Conservation (phyloP, 2,113 vertebrate species). For the Paramormyrops kingsleyae region DNA sequence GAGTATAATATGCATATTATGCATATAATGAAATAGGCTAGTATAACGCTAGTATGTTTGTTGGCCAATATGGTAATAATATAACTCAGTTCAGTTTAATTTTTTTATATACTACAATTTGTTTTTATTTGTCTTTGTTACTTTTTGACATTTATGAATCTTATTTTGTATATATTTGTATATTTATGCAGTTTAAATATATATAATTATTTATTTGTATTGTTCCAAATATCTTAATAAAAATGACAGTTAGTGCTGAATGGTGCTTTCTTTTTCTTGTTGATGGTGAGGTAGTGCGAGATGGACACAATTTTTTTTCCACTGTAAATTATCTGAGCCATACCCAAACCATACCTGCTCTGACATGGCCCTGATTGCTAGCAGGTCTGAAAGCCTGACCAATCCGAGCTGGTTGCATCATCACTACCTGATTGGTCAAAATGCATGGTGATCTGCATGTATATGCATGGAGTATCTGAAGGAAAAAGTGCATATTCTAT, state of each 20-base stretch:
- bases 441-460: not conserved
- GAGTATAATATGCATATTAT: not conserved
- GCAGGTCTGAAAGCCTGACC: not conserved
- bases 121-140: not conserved
- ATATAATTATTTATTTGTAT: not conserved
- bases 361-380: not conserved
- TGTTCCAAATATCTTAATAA: not conserved
- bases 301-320: not conserved
- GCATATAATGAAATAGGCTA: not conserved
- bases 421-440: not conserved
- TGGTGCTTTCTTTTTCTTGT: not conserved
- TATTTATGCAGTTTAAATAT: not conserved
- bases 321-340: not conserved
- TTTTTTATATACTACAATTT: not conserved
- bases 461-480: not conserved
- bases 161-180: not conserved
- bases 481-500: not conserved
- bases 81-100: not conserved
- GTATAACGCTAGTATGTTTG: not conserved
- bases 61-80: not conserved
- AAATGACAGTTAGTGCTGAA: not conserved
- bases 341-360: not conserved
- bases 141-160: not conserved
- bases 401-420: not conserved
- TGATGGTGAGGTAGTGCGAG: not conserved